phyloP scores from a whole-genome alignment of 2,797 vertebrate species.

The Arrhamphus sclerolepis region DNA sequence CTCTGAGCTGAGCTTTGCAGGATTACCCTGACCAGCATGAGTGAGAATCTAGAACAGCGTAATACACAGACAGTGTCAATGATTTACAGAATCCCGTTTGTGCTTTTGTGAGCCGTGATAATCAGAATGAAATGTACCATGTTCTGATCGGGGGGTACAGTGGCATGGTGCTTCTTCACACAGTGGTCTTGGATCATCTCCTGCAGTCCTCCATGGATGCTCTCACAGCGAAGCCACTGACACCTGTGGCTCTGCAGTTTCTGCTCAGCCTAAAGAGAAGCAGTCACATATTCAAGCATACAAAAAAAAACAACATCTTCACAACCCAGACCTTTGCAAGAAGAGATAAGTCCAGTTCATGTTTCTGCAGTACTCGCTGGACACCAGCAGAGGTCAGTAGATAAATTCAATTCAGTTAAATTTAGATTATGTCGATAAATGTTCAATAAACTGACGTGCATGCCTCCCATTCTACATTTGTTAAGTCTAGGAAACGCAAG shows the following conservation, averaged over 20 bases:
- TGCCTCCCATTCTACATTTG: no score
- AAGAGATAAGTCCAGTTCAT: no score
- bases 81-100: not conserved
- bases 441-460: no score
- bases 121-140: constrained; percentile 58
- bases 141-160: constrained; percentile 62
- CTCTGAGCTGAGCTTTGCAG: no score
- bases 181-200: constrained; percentile 85
- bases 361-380: no score
- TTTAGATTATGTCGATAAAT: no score
- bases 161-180: constrained; percentile 75
- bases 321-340: no score
- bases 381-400: no score
- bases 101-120: not conserved
- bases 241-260: constrained; percentile 78
- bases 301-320: not conserved
- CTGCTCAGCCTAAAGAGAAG: constrained; percentile 75
- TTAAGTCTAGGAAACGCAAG: no score
- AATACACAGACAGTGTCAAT: not conserved
- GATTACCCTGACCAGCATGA: no score
- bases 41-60: no score
- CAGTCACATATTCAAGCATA: not conserved
- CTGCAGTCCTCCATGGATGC: constrained; percentile 77
- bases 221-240: constrained; percentile 83
- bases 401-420: no score